Evolutionary conservation across 2,888 invertebrate species (phyloP).

Genomic region (Aporophyla nigra): DNA sequence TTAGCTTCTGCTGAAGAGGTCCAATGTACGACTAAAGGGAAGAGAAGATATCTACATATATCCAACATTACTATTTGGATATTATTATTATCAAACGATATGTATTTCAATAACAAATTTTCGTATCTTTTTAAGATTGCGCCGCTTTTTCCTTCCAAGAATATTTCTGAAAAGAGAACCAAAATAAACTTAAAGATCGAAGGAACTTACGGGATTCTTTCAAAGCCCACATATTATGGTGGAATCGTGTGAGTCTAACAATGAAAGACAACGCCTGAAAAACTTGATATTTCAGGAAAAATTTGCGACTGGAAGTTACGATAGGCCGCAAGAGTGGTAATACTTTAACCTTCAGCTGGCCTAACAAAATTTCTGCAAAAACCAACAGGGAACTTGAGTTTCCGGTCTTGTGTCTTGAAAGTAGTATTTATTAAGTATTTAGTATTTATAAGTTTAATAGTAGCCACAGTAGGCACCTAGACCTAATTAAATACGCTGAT

Average conservation of each 20-base stretch:
- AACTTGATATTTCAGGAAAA: background rate
- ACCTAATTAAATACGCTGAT: background rate
- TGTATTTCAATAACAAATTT: background rate
- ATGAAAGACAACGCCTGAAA: background rate
- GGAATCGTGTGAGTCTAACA: constrained; percentile 20
- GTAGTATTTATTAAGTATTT: constrained; percentile 3
- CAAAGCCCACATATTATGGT: constrained; percentile 27
- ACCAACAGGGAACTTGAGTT: background rate
- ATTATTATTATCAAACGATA: background rate
- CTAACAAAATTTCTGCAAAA: background rate
- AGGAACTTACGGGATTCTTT: constrained; percentile 17
- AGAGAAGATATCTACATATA: background rate
- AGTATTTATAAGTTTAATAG: background rate
- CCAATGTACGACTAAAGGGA: background rate
- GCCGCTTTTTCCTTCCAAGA: background rate
- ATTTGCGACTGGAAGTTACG: background rate
- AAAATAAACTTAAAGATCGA: constrained; percentile 18
- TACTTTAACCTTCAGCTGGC: background rate
- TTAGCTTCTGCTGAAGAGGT: background rate
- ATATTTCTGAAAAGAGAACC: constrained; percentile 27
- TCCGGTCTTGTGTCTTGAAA: background rate
- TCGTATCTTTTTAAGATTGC: too few relatives aligned
- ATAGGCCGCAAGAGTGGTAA: background rate
- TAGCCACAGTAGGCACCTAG: background rate
- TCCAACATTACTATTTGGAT: background rate